These are phyloP conservation scores for Hyperoodon ampullatus DNA, from an alignment of 2,113 vertebrate species.

Conservation along the genomic window DNA sequence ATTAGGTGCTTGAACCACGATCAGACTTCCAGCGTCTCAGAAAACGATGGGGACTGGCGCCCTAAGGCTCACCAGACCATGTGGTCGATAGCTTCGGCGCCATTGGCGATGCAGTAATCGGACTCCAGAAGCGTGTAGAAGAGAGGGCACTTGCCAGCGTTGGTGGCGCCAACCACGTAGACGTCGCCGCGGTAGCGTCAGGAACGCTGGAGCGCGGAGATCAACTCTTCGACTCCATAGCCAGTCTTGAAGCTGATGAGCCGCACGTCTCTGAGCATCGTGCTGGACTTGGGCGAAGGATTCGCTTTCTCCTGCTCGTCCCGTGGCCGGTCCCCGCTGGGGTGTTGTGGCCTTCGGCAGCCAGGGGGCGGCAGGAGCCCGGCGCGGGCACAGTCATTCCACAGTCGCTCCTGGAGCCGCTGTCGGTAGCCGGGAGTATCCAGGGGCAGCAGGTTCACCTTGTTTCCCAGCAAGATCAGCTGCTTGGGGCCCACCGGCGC, in stretches of 20 bases:
- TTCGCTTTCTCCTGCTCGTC: conserved; percentile 54
- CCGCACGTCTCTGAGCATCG: conserved; percentile 82
- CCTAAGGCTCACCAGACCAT: conserved; percentile 91
- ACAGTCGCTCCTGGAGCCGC: conserved; percentile 84
- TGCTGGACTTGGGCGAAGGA: rapidly evolving
- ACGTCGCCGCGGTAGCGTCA: conserved; percentile 93
- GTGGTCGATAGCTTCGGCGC: conserved; percentile 84
- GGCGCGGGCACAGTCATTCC: conserved; percentile 77
- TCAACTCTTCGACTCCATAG: conserved; percentile 91
- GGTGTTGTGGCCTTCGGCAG: background rate
- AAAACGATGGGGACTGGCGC: background rate
- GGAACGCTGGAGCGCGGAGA: conserved; percentile 90
- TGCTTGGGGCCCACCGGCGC: conserved; percentile 76
- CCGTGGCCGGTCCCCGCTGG: rapidly evolving
- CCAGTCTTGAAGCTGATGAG: conserved; percentile 96
- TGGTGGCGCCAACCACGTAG: conserved; percentile 92
- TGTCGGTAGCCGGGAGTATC: conserved; percentile 87
- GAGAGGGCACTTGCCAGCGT: conserved; percentile 94
- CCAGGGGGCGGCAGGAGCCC: background rate
- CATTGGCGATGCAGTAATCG: conserved; percentile 92
- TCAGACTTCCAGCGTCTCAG: background rate
- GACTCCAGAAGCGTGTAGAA: conserved; percentile 93
- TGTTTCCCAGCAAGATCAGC: conserved; percentile 92
- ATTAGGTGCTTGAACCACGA: background rate
- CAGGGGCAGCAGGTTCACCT: conserved; percentile 90